Evolutionary conservation across 2,113 vertebrate species (phyloP).

Genomic region (Theristicus caerulescens): DNA sequence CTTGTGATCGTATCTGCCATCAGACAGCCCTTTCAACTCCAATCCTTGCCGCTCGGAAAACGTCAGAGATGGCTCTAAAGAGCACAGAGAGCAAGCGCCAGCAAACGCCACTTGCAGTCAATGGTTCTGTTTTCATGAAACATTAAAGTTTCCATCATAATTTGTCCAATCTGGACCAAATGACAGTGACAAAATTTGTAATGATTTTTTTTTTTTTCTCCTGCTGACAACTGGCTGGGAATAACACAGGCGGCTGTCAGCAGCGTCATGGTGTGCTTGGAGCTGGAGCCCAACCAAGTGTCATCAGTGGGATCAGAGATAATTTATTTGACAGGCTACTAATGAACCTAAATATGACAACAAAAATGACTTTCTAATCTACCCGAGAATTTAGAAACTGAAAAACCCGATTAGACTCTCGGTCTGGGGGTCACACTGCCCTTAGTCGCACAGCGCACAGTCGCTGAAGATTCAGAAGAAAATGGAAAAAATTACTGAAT

Average conservation of each 20-base stretch:
- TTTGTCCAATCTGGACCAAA: conserved; percentile 45
- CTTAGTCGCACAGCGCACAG: neutral
- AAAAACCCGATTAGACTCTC: neutral
- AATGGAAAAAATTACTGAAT: neutral
- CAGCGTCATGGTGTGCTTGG: neutral
- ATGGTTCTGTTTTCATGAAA: conserved; percentile 19
- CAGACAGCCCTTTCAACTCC: neutral
- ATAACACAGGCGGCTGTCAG: neutral
- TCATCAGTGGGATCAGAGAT: neutral
- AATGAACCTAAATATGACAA: conserved; percentile 36
- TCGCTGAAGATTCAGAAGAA: neutral
- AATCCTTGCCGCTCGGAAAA: neutral
- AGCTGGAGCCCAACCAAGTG: conserved; percentile 37
- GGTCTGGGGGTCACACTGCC: neutral
- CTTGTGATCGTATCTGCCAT: neutral
- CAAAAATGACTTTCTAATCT: neutral
- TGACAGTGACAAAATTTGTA: conserved; percentile 19
- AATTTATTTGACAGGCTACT: conserved; percentile 46
- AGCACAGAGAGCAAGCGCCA: neutral
- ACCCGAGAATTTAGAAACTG: neutral
- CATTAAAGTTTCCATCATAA: conserved; percentile 15
- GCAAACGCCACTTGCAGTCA: neutral
- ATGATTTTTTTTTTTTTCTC: conserved; percentile 17
- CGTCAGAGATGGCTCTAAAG: neutral
- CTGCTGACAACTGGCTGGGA: conserved; percentile 16